phyloP scores from a whole-genome alignment of 2,888 invertebrate genomes.

The Balanococcus diminutus region DNA sequence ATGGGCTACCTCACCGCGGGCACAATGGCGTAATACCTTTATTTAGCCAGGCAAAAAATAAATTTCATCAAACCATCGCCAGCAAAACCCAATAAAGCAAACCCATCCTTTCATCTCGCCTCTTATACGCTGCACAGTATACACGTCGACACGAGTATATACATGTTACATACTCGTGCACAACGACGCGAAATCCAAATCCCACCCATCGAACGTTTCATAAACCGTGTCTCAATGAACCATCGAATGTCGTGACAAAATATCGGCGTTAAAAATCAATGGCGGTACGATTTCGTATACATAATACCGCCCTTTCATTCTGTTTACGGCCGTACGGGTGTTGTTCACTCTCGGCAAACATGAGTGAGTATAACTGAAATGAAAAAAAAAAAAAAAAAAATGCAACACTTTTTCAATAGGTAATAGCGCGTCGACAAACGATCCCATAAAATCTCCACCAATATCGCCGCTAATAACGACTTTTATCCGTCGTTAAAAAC shows the following conservation, averaged over 20 bases:
- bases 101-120: constrained; percentile 3
- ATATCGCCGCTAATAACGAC: not conserved
- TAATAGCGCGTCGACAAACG: constrained; percentile 1
- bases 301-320: constrained; percentile 6
- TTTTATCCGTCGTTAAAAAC: constrained; percentile 2
- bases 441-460: not conserved
- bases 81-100: not conserved
- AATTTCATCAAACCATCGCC: not conserved
- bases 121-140: not conserved
- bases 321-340: not conserved
- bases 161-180: not conserved
- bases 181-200: not conserved
- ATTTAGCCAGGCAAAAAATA: not conserved
- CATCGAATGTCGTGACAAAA: constrained; percentile 34
- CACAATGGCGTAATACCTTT: not conserved
- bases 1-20: not conserved
- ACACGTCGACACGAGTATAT: not conserved
- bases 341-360: not conserved
- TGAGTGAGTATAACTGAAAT: too few relatives aligned
- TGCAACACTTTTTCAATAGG: not conserved
- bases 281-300: constrained; percentile 8
- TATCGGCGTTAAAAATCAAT: constrained; percentile 23
- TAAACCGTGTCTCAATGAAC: not conserved
- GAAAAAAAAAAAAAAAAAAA: too few relatives aligned
- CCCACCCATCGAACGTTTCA: constrained; percentile 14